These are phyloP conservation scores for Actias luna DNA, from an alignment of 2,888 invertebrate genomes.

Conservation along the genomic window DNA sequence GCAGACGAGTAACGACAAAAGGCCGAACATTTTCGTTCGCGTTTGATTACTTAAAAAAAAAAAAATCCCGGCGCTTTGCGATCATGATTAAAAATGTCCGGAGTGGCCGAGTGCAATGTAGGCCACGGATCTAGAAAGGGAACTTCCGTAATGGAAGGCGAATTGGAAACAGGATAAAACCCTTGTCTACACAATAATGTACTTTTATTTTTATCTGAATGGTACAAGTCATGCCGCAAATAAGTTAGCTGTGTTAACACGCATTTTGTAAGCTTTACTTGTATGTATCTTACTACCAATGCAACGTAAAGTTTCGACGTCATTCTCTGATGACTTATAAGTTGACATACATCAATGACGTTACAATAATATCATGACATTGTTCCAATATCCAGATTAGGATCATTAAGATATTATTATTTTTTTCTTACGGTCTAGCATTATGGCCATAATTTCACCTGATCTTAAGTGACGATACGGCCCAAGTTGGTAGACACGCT, in stretches of 20 bases:
- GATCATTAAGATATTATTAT: too few species aligned
- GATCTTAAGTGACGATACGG: too few species aligned
- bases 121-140: background rate
- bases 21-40: background rate
- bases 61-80: background rate
- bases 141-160: background rate
- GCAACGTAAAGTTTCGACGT: too few species aligned
- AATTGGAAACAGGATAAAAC: background rate
- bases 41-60: constrained; percentile 5
- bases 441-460: too few species aligned
- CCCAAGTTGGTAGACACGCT: too few species aligned
- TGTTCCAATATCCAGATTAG: too few species aligned
- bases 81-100: constrained; percentile 2
- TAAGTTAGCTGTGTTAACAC: background rate
- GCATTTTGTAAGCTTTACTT: too few species aligned
- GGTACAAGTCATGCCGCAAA: background rate
- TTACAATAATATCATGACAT: too few species aligned
- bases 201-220: background rate
- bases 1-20: constrained; percentile 2
- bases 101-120: background rate
- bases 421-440: too few species aligned
- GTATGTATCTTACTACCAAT: too few species aligned
- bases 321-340: too few species aligned
- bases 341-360: too few species aligned
- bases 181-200: background rate